Base-by-base conservation (phyloP, 2,888 invertebrate species). In the Taenaris catops region DNA sequence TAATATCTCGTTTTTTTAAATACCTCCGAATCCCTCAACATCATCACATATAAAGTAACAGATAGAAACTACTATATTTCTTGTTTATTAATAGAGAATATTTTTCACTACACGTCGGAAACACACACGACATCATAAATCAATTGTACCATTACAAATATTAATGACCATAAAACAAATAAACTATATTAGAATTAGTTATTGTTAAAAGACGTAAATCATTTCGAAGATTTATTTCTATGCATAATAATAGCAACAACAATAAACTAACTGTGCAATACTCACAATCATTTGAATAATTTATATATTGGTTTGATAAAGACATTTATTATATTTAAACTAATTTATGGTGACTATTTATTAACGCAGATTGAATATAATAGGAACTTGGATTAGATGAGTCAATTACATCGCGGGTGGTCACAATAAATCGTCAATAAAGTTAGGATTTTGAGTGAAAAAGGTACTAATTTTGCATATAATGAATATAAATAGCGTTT, bases 281-380 rank as follows among this genome's bases (percentile, higher is more conserved):
- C 62, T 63, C 59, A 60, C 60, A 65, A 59, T 45, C 44, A 64
- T 67, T 64, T 69, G 50, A 69, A 70, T 65, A 63, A 64, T 59
- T 66, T 62, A 66, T 73, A 70, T 66, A 71, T 63, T 50, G 50
- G 43, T 41, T 43, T 62, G 60, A 63, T 65, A 59, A 59, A 63
- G 53, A 54, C 58, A 61, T 69, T 57, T 53, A 70, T 70, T 66
- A 63, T 60, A 49, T 53, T 46, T 34, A 34, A 41, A 42, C 47
- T 56, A 61, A 64, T 66, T 66, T 63, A 67, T 64, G 42, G 42
- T 51, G 47, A 45, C 53, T 40, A 42, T 46, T 54, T 47, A 40
- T 44, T 43, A 48, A 35, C 48, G 33, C 45, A 41, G 41, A 41
- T 34, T 41, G 44, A 41, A 41, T 47, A 46, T 47, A 45, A 46